Evolutionary conservation across 2,888 invertebrate species (phyloP).

Genomic region (Drosophila paucipuncta): DNA sequence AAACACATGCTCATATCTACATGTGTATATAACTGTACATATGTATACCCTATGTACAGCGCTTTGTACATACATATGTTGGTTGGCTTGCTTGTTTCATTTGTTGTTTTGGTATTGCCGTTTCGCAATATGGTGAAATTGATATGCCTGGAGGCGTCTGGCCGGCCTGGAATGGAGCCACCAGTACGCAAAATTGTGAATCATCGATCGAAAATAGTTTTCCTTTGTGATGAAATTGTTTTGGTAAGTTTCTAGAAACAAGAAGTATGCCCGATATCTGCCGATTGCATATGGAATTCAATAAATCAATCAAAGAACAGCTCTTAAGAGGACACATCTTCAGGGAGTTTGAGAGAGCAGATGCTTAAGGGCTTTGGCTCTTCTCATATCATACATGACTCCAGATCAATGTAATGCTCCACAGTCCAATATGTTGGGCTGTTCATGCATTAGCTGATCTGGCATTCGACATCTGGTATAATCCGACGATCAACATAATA

Average conservation of each 20-base stretch:
- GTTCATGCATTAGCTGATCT: constrained; percentile 32
- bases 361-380: not conserved
- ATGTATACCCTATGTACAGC: not conserved
- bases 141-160: not conserved
- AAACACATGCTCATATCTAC: not conserved
- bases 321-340: not conserved
- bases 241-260: not conserved
- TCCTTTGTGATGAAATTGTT: constrained; percentile 20
- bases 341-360: too few relatives aligned
- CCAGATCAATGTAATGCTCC: constrained; percentile 30
- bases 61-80: not conserved
- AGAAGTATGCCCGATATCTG: not conserved
- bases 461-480: not conserved
- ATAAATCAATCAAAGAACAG: not conserved
- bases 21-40: not conserved
- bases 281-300: not conserved
- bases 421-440: constrained; percentile 12
- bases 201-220: not conserved
- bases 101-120: constrained; percentile 14
- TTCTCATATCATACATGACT: constrained; percentile 6
- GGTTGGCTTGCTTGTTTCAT: not conserved
- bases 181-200: not conserved
- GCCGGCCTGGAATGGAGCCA: not conserved
- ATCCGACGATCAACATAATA: constrained; percentile 8
- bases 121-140: not conserved